Conservation (phyloP, 1,140 invertebrate genomes). For the Penaeus japonicus region DNA sequence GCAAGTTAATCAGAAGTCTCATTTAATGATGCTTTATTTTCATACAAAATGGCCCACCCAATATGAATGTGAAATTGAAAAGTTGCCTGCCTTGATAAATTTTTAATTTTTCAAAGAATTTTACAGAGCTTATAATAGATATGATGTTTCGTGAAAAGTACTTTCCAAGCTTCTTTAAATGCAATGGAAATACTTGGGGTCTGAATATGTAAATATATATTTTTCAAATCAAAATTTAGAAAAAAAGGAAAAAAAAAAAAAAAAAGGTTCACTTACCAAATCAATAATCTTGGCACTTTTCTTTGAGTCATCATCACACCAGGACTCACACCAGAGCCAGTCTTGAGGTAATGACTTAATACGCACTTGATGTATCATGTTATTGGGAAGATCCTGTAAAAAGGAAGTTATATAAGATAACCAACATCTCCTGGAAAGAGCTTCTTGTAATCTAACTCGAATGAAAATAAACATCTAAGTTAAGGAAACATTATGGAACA, state of each 20-base stretch:
- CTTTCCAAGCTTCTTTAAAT: too few species aligned
- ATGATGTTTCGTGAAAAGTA: too few species aligned
- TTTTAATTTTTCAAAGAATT: too few species aligned
- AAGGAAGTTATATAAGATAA: conserved; percentile 18
- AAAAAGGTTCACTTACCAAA: conserved; percentile 72
- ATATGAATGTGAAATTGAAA: too few species aligned
- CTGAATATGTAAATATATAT: conserved; percentile 11
- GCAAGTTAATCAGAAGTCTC: neutral
- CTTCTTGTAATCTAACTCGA: neutral
- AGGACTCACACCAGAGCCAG: conserved; percentile 99
- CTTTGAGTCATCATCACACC: conserved; percentile 94
- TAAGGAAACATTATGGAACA: too few species aligned
- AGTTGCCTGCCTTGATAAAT: too few species aligned
- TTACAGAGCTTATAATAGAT: too few species aligned
- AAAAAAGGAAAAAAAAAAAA: neutral
- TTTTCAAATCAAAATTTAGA: neutral
- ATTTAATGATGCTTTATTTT: neutral
- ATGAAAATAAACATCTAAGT: neutral
- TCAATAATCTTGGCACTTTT: conserved; percentile 97
- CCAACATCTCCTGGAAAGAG: neutral
- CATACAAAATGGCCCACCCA: neutral
- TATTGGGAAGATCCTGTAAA: conserved; percentile 81
- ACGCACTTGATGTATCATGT: conserved; percentile 99
- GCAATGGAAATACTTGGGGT: neutral
- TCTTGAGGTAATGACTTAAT: conserved; percentile 99